Evolutionary conservation across 2,113 vertebrate species (phyloP), one percentile per base, ranked within the genome.

Genomic region (Cathartes aura): DNA sequence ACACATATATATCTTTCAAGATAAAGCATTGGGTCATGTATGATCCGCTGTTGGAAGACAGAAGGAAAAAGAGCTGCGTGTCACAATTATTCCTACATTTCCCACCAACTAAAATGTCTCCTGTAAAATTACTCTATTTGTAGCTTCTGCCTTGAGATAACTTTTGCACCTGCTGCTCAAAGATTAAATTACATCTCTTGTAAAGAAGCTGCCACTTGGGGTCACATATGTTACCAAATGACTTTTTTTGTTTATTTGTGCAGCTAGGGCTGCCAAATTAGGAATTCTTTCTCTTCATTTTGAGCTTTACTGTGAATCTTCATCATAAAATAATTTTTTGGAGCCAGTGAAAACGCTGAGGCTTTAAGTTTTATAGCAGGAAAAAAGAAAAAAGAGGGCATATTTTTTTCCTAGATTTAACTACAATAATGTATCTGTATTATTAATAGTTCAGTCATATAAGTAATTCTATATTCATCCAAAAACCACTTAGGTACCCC

Each of bases 91-190:
- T 95, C 68, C 82, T 87, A 45, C 67, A 59, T 97, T 90, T 95
- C 72, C 87, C 75, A 86, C 90, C 47, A 84, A 92, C 53, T 70
- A 60, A 75, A 94, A 82, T 7, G 8, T 93, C 73, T 94, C 48
- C 19, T 93, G 10, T 94, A 79, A 95, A 98, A 97, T 88, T 94
- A 55, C 27, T 92, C 70, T 93, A 13, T 62, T 95, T 94, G 88
- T 93, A 70, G 82, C 95, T 97, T 96, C 64, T 97, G 84, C 82
- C 95, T 97, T 58, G 13, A 94, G 93, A 76, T 94, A 93, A 95
- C 80, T 93, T 97, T 85, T 96, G 58, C 86, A 97, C 94, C 94
- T 97, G 94, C 90, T 82, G 76, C 92, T 98, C 85, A 93, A 95
- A 97, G 95, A 97, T 97, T 96, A 97, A 96, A 93, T 81, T 30